Conservation (phyloP, 1,140 invertebrate genomes). For the Drosophila hydei region DNA sequence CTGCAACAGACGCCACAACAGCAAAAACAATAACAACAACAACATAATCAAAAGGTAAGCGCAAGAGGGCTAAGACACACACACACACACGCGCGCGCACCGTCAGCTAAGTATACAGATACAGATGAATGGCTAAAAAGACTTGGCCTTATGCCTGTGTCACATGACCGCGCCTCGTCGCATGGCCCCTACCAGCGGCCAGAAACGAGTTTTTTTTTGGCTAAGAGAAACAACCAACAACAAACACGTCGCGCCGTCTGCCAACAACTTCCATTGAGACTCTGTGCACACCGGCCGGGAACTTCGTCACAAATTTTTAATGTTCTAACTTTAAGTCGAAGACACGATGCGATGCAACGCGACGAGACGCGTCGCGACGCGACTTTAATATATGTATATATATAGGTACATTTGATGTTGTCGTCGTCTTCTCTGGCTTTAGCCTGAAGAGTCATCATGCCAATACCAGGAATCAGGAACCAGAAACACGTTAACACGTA, state of each 20-base stretch:
- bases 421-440: constrained; percentile 14
- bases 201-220: constrained; percentile 66
- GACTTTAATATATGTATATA: constrained; percentile 12
- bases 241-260: constrained; percentile 44
- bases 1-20: constrained; percentile 27
- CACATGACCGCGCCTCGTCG: constrained; percentile 58
- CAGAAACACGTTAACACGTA: constrained; percentile 47
- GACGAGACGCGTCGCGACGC: neutral
- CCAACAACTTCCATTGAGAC: constrained; percentile 45
- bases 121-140: constrained; percentile 43
- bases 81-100: constrained; percentile 5
- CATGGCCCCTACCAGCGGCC: constrained; percentile 34
- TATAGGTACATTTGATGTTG: constrained; percentile 9
- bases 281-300: constrained; percentile 33
- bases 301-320: constrained; percentile 49
- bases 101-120: constrained; percentile 11
- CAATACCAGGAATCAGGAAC: constrained; percentile 54
- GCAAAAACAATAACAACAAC: constrained; percentile 15
- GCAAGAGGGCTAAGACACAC: constrained; percentile 38
- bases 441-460: constrained; percentile 30
- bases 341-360: neutral
- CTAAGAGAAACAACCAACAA: constrained; percentile 45
- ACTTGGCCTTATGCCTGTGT: constrained; percentile 44
- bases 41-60: constrained; percentile 39
- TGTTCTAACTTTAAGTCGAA: constrained; percentile 54